Evolutionary conservation across 2,797 vertebrate species (phyloP).

Genomic region (Percopsis omiscomaycus): DNA sequence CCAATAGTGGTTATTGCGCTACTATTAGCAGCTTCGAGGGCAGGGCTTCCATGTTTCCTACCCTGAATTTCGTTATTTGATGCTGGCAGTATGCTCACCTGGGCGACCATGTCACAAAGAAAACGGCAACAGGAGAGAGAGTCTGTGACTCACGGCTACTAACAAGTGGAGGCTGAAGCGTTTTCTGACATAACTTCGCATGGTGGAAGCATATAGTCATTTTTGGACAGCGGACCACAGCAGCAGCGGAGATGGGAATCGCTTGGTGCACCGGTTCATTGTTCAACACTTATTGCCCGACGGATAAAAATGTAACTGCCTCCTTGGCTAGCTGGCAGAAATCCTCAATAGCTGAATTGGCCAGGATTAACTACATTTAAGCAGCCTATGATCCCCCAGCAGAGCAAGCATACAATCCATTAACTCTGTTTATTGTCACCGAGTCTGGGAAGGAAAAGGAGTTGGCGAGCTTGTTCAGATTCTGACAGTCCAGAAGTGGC

Average conservation of each 20-base stretch:
- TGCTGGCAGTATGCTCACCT: not conserved
- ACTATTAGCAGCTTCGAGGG: not conserved
- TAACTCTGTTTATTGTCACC: no score
- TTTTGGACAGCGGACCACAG: not conserved
- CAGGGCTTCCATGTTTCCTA: not conserved
- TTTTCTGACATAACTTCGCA: not conserved
- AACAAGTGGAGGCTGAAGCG: not conserved
- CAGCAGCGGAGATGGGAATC: not conserved
- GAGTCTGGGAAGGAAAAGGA: not conserved
- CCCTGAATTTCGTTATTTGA: not conserved
- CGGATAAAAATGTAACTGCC: not conserved
- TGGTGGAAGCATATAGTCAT: not conserved
- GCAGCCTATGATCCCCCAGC: no score
- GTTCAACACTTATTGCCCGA: not conserved
- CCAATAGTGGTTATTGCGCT: not conserved
- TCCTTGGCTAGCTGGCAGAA: not conserved
- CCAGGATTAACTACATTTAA: not conserved
- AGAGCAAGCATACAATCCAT: no score
- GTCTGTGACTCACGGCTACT: not conserved
- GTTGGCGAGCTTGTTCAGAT: not conserved
- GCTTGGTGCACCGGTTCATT: not conserved
- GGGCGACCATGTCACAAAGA: not conserved
- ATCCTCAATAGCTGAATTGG: not conserved
- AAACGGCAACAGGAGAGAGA: not conserved
- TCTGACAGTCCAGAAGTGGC: not conserved